These are phyloP conservation scores for Notodonta dromedarius DNA, from an alignment of 2,888 invertebrate genomes.

Conservation along the genomic window DNA sequence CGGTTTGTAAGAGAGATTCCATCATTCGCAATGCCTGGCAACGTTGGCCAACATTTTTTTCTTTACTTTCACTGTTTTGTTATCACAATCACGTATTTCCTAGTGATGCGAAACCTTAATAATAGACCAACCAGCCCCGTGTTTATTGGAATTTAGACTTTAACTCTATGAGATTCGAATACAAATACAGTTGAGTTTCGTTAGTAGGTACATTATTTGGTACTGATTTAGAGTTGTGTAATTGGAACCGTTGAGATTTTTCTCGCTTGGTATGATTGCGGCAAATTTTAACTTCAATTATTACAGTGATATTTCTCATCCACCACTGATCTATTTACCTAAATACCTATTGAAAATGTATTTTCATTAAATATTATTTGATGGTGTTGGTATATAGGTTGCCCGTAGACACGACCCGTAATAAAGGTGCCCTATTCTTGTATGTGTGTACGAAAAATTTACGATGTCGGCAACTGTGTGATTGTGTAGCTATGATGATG, in stretches of 20 bases:
- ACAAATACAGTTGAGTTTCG: background rate
- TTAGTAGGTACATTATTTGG: background rate
- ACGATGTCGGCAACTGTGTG: constrained; percentile 20
- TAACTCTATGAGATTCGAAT: background rate
- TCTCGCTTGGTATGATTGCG: background rate
- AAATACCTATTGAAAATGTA: too few species aligned
- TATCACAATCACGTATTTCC: constrained; percentile 5
- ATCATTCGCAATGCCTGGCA: constrained; percentile 21
- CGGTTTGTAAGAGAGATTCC: constrained; percentile 21
- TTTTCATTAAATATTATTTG: too few species aligned
- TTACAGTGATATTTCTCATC: background rate
- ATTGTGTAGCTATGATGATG: constrained; percentile 26
- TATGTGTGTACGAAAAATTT: constrained; percentile 12
- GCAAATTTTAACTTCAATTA: background rate
- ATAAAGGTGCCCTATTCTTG: constrained; percentile 20
- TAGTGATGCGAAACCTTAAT: constrained; percentile 1
- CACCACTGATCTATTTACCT: too few species aligned
- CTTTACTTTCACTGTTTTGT: constrained; percentile 32
- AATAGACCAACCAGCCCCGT: background rate
- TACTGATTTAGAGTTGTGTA: background rate
- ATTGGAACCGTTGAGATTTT: background rate
- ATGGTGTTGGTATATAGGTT: too few species aligned
- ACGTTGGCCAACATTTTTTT: constrained; percentile 17
- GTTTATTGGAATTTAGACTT: constrained; percentile 3
- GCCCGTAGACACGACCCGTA: background rate